Evolutionary conservation across 2,113 vertebrate species (phyloP), one percentile per base, ranked within the genome.

Genomic region (Ranitomeya variabilis): DNA sequence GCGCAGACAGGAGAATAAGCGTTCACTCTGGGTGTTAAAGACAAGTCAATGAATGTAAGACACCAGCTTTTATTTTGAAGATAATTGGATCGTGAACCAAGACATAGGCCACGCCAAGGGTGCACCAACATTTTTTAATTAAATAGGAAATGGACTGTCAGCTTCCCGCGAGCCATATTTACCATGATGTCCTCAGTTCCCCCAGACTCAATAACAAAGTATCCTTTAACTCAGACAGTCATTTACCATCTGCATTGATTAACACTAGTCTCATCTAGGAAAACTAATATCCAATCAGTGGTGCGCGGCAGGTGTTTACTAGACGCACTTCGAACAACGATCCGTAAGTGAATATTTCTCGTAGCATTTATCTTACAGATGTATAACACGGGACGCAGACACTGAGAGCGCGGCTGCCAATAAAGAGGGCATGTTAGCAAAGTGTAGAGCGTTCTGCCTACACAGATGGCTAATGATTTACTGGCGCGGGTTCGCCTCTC

Each of bases 391-490:
- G n/a, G 7, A 67, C 64, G 26, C 19, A 69, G 81, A 83, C 64
- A 51, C 7, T 51, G 21, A 83, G 21, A 62, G 16, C 2, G 81
- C 51, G 62, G 19, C 62, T 69, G 81, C 81, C 81, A 83, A 83
- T 54, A 83, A 52, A 51, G 10, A 16, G 64, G 51, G 45, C 81
- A 23, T 54, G 51, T 16, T 52, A 83, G 81, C 37, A 52, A 67
- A 83, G 54, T 69, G 81, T 23, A 45, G 21, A n/a, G 59, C 64
- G 51, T 69, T 69, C 59, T 15, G 81, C 19, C 64, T 54, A 67
- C 54, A 83, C 80, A 83, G 80, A 83, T 83, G 80, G 80, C 80
- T 83, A 83, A 83, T 83, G 81, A 67, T n/a, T 83, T 83, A 83
- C 62, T 83, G 81, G 81, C 45, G 37, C 62, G 7, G 37, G 14